Percentiles rank a stretch among this genome's conserved stretches.
Conservation (phyloP, 2,888 invertebrate species). For the Tanypteryx hageni region DNA sequence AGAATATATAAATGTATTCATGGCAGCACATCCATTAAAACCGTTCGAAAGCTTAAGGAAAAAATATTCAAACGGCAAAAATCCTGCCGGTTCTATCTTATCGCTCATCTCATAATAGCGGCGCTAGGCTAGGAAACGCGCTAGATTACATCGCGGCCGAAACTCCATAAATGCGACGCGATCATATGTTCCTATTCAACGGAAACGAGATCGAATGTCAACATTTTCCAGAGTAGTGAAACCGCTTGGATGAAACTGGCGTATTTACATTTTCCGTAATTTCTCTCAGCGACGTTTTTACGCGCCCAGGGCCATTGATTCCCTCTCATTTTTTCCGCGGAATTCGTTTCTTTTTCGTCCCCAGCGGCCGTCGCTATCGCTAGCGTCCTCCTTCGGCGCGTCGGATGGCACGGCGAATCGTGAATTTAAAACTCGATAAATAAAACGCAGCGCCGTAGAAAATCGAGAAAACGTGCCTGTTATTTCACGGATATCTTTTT, state of each 20-base stretch:
- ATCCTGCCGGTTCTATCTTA: background rate
- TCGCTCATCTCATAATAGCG: conserved; percentile 10
- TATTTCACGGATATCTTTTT: background rate
- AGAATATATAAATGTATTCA: background rate
- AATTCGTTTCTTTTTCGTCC: background rate
- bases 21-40: background rate
- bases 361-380: background rate
- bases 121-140: background rate
- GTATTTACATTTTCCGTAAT: conserved; percentile 19
- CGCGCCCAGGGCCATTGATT: background rate
- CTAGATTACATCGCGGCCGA: background rate
- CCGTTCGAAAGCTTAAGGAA: background rate
- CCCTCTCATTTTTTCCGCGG: background rate
- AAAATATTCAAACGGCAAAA: background rate
- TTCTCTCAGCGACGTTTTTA: background rate
- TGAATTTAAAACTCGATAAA: conserved; percentile 3
- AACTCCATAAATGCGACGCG: background rate
- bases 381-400: background rate
- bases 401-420: background rate
- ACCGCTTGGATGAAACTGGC: background rate
- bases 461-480: background rate
- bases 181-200: conserved; percentile 28
- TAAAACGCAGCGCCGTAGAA: background rate
- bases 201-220: conserved; percentile 24
- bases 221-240: conserved; percentile 3